Evolutionary conservation across 1,140 invertebrate species (phyloP).

Genomic region (Conopomorpha cramerella): DNA sequence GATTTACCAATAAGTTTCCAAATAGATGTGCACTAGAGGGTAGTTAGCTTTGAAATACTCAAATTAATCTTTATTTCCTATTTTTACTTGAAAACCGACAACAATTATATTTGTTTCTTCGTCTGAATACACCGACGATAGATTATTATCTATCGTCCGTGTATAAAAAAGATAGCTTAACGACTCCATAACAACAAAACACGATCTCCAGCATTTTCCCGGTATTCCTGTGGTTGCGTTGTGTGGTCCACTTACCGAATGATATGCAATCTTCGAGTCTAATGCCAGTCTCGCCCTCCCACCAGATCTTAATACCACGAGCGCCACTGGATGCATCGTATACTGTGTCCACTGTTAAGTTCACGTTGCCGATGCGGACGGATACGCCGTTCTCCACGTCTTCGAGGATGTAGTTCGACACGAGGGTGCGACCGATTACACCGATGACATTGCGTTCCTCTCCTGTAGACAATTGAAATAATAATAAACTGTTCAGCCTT

Average conservation of each 20-base stretch:
- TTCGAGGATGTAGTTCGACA: slow-evolving; percentile 17
- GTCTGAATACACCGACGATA: no score
- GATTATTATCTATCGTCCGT: no score
- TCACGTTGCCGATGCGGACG: slow-evolving; percentile 19
- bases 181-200: no score
- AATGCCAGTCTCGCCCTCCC: slow-evolving; percentile 20
- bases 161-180: no score
- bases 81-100: not conserved
- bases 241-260: slow-evolving; percentile 28
- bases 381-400: slow-evolving; percentile 24
- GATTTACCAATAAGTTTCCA: not conserved
- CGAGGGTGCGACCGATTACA: slow-evolving; percentile 29
- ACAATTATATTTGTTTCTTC: not conserved
- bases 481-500: no score
- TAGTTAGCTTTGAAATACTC: not conserved
- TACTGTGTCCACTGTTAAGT: slow-evolving; percentile 24
- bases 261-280: slow-evolving; percentile 45
- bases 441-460: slow-evolving; percentile 19
- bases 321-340: slow-evolving; percentile 19
- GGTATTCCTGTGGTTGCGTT: no score
- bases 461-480: slow-evolving; percentile 11
- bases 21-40: no score
- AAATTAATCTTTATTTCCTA: slow-evolving; percentile 1
- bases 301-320: slow-evolving; percentile 36
- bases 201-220: no score